A percentile compares a stretch with the other conserved stretches of the same genome.
Conservation (phyloP, 1,140 invertebrate genomes). For the Pristionchus pacificus region DNA sequence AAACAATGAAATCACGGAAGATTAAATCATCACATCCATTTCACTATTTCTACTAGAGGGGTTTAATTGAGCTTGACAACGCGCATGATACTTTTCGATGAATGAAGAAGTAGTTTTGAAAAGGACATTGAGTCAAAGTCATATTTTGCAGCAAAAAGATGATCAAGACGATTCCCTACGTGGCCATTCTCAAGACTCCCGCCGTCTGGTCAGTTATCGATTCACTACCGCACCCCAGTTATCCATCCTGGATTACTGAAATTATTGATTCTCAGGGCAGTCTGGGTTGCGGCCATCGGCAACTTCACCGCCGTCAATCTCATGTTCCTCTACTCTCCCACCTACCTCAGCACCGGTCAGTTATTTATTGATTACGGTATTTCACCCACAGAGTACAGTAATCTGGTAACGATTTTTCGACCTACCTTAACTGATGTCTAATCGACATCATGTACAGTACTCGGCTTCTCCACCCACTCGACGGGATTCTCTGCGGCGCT, state of each 20-base stretch:
- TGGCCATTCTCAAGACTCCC: slow-evolving; percentile 35
- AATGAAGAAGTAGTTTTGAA: too few species aligned
- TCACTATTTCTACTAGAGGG: too few species aligned
- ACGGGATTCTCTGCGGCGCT: slow-evolving; percentile 53
- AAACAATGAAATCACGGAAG: neutral
- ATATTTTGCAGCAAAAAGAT: slow-evolving; percentile 29
- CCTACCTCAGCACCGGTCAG: slow-evolving; percentile 33
- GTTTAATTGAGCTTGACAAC: too few species aligned
- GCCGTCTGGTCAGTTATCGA: slow-evolving; percentile 39
- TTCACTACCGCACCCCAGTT: too few species aligned
- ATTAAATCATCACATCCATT: neutral
- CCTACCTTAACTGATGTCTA: neutral
- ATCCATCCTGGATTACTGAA: too few species aligned
- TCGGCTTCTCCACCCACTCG: slow-evolving; percentile 44
- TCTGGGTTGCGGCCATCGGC: slow-evolving; percentile 50
- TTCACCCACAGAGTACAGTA: slow-evolving; percentile 35
- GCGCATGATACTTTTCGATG: too few species aligned
- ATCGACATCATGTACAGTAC: slow-evolving; percentile 29
- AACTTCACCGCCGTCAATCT: slow-evolving; percentile 51
- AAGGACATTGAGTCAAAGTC: too few species aligned
- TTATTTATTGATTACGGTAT: neutral
- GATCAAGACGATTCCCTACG: slow-evolving; percentile 32
- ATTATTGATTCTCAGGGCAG: too few species aligned
- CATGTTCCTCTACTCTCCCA: slow-evolving; percentile 54
- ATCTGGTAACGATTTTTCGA: neutral